phyloP scores from a whole-genome alignment of 2,113 vertebrate genomes.

The Syngnathus scovelli region DNA sequence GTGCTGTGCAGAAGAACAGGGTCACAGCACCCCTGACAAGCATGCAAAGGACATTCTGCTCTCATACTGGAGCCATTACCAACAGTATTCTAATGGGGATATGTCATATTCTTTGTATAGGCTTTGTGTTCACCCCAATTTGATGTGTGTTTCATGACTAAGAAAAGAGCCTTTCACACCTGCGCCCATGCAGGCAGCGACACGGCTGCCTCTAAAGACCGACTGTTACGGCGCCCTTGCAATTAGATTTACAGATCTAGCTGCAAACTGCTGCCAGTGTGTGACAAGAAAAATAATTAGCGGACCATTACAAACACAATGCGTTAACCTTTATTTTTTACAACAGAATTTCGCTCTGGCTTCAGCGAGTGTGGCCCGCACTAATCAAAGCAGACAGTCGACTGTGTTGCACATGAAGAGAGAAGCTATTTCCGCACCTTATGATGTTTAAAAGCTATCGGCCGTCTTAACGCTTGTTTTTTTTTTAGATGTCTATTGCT shows the following conservation, averaged over 20 bases:
- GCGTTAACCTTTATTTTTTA: slow-evolving; percentile 20
- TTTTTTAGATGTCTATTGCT: slow-evolving; percentile 56
- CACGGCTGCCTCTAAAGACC: slow-evolving; percentile 20
- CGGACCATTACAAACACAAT: slow-evolving; percentile 33
- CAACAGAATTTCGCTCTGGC: slow-evolving; percentile 13
- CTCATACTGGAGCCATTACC: slow-evolving; percentile 53
- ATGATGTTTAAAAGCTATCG: slow-evolving; percentile 36
- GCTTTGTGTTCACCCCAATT: slow-evolving; percentile 41
- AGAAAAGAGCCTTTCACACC: slow-evolving; percentile 33
- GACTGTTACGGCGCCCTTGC: slow-evolving; percentile 39
- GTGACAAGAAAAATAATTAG: slow-evolving; percentile 47
- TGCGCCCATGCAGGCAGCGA: slow-evolving; percentile 12
- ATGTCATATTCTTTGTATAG: slow-evolving; percentile 50
- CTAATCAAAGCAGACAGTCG: slow-evolving; percentile 15
- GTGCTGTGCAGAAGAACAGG: slow-evolving; percentile 65
- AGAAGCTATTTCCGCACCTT: slow-evolving; percentile 1
- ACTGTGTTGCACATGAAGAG: slow-evolving; percentile 10
- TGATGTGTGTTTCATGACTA: slow-evolving; percentile 28
- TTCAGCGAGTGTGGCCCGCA: slow-evolving; percentile 5
- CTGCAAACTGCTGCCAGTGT: slow-evolving; percentile 32
- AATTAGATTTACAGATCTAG: slow-evolving; percentile 49
- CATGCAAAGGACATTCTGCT: slow-evolving; percentile 59
- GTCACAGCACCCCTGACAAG: slow-evolving; percentile 66
- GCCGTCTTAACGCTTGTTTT: slow-evolving; percentile 35
- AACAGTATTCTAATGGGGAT: slow-evolving; percentile 60